Base-by-base conservation (phyloP, 2,797 vertebrate species). In the Salarias fasciatus region DNA sequence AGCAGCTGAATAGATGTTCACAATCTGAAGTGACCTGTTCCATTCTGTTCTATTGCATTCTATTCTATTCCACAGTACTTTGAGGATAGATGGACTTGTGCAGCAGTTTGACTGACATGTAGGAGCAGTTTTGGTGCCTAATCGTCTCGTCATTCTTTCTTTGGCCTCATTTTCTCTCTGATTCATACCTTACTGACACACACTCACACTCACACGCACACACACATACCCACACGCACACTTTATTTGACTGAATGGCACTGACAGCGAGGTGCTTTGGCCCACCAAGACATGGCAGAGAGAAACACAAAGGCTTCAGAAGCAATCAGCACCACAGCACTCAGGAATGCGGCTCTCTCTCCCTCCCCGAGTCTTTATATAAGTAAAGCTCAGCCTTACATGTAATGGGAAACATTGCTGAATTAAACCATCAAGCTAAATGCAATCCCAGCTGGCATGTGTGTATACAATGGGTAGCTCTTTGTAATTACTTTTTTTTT, bases 151-250 rank as follows among this genome's bases (percentile, higher is more conserved):
- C 71, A 70, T 72, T 69, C 63, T 72, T 61, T 65, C 29, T 48
- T 44, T 83, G 79, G 60, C 77, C 79, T 79, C 67, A 66, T 85
- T 84, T 48, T 74, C 62, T 38, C 7, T 63, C 62, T 86, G 87
- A 90, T 77, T 86, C 86, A 86, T 38, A 38, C 36, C 36, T 38
- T 11, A 36, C 36, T 11, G 36, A 38, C 36, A 38, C 36, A 38
- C 33, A 9, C 6, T 9, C 6, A 11, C 36, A 38, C 36, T 11
- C 36, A 11, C 36, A 38, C 36, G 38, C 36, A 9, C 33, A 35
- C 6, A 35, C 33, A 35, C 31, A 35, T 6, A 35, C 31, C 35
- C 31, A 35, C 31, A 35, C 31, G 35, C 33, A 35, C 33, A 35
- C 33, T 38, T 38, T 38, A 11, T 38, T 11, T 38, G 36, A 38